Evolutionary conservation across 2,797 vertebrate genomes (phyloP).

Genomic region (Chloroceryle amazona): DNA sequence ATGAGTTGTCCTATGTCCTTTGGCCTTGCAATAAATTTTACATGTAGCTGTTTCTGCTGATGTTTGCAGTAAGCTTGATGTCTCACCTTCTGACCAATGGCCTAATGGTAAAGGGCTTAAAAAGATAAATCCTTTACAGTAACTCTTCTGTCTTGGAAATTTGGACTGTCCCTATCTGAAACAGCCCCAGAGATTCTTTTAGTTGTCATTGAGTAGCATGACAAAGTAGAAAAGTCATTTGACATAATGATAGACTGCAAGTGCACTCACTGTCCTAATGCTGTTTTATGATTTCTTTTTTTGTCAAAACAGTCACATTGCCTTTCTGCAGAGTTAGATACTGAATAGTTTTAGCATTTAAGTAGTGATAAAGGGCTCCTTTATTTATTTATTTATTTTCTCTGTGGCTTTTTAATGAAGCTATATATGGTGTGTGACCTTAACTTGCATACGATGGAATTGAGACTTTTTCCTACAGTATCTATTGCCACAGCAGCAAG

Average conservation of each 20-base stretch:
- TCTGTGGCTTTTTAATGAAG: neutral
- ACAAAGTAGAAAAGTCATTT: neutral
- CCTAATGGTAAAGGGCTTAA: neutral
- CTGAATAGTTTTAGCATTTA: neutral
- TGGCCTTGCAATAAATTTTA: neutral
- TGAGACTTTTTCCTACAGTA: neutral
- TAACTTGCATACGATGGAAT: neutral
- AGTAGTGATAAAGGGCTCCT: neutral
- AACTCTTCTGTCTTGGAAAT: neutral
- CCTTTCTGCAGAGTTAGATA: neutral
- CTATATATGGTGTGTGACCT: neutral
- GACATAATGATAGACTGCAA: neutral
- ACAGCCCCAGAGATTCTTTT: neutral
- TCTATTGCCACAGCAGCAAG: neutral
- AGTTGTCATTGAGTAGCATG: neutral
- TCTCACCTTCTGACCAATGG: neutral
- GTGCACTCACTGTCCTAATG: neutral
- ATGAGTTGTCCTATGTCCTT: slow-evolving; percentile 23
- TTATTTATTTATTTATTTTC: too few relatives aligned
- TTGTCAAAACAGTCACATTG: neutral
- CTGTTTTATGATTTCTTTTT: neutral
- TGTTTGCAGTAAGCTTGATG: rapidly evolving
- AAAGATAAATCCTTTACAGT: slow-evolving; percentile 16
- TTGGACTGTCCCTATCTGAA: neutral
- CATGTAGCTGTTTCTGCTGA: neutral